These are phyloP conservation scores for Hirtodrosophila alboralis DNA, from an alignment of 2,888 invertebrate species.

Conservation along the genomic window DNA sequence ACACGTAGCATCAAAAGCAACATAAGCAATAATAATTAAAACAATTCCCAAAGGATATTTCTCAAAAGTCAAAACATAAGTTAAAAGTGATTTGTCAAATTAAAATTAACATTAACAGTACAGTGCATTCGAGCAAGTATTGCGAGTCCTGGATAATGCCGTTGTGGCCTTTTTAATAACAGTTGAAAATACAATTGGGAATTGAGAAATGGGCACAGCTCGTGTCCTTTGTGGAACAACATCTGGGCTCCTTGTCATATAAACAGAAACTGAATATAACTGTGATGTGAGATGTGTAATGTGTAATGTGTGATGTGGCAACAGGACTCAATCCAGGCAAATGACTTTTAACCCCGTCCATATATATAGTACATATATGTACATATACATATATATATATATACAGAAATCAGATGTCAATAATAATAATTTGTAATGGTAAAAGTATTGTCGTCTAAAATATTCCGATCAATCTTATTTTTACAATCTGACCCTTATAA, in stretches of 20 bases:
- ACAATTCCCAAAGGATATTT: conserved; percentile 49
- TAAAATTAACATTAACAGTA: conserved; percentile 45
- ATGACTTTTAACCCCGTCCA: too few relatives aligned
- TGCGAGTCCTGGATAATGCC: neutral
- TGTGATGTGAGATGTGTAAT: too few relatives aligned
- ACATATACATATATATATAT: too few relatives aligned
- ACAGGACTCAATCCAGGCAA: too few relatives aligned
- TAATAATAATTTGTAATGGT: too few relatives aligned
- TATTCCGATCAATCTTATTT: too few relatives aligned
- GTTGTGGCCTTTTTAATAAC: conserved; percentile 27
- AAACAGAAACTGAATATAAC: too few relatives aligned
- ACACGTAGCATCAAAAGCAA: conserved; percentile 8
- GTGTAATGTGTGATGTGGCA: too few relatives aligned
- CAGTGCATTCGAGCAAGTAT: neutral
- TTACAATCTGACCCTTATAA: too few relatives aligned
- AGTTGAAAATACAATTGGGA: conserved; percentile 47
- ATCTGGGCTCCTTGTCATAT: conserved; percentile 8
- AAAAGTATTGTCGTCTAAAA: too few relatives aligned
- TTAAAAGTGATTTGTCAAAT: conserved; percentile 68
- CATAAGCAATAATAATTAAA: conserved; percentile 65
- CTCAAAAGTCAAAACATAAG: conserved; percentile 68
- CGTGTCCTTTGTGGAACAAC: neutral
- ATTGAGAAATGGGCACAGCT: conserved; percentile 17
- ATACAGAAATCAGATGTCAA: too few relatives aligned
- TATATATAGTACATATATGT: too few relatives aligned